Base-by-base conservation (phyloP, 2,113 vertebrate species). In the Acrocephalus arundinaceus region DNA sequence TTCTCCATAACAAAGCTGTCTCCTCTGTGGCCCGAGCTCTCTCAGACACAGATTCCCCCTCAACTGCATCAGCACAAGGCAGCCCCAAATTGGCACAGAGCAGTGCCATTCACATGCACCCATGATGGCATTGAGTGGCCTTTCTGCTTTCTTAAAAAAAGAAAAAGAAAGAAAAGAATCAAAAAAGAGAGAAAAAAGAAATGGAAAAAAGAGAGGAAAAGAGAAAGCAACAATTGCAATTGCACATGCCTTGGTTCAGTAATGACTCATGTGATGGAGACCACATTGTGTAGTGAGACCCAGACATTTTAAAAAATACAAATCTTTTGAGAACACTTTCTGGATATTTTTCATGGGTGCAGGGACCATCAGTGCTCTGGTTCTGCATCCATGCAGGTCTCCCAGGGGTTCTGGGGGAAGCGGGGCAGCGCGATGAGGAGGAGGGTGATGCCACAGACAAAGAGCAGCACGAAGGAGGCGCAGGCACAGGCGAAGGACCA, bases 331-430 rank as follows among this genome's bases (percentile, higher is more conserved):
- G 25, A 75, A 27, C 13, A 0, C 35, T 75, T 37, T 33, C 49
- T 46, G 65, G 66, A 1, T 37, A 4, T 37, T 43, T 63, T 15
- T 15, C 7, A 0, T 2, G 61, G 54, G 46, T 6, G 59, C 43
- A 27, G 86, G 79, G 43, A 20, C 3, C 8, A 7, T 97, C 97
- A 98, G 93, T 98, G 97, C 35, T 99, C 99, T 0, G 98, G 99
- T 52, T 99, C 99, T 0, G 99, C 99, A 1, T 99, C 99, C 99
- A 99, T 99, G 98, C 99, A 99, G 45, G 98, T 98, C 97, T 99
- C 99, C 99, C 99, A 99, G 10, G 99, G 99, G 95, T 99, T 99
- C 96, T 97, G 98, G 75, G 99, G 99, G 98, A 99, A 99, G 37
- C 98, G 99, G 25, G 99, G 99, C 98, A 99, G 98, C 15, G 99